Evolutionary conservation across 2,113 vertebrate genomes (phyloP), one percentile per base, ranked within the genome.

Genomic region (Chionis minor): DNA sequence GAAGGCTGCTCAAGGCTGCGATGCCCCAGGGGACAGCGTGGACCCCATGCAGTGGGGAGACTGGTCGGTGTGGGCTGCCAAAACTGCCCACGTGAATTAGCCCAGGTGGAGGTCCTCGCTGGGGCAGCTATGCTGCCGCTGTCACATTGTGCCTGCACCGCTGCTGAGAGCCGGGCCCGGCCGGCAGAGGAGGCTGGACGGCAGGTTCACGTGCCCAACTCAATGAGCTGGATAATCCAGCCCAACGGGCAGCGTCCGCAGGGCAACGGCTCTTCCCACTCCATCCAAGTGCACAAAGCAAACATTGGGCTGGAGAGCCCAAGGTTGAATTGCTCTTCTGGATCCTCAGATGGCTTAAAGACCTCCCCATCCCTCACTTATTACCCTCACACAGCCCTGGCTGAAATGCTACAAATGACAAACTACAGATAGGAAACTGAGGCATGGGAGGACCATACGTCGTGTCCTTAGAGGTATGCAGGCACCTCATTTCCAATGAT

Each of bases 111-210:
- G 38, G 40, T 73, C 35, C 26, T 33, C 2, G 0, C 24, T 44
- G 49, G 20, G 55, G 14, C 69, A 40, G 49, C 14, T 17, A 17
- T 0, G 6, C 20, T 85, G 45, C 5, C 51, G 59, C 44, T 61
- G 42, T 20, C 42, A 20, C 1, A 0, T 14, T 45, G 20, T 38
- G 49, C 70, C 44, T 28, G 30, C 56, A 26, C 51, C 1, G 2
- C 58, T 16, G 45, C 26, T 14, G 18, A 71, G 54, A 81, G 52
- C 32, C 2, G 15, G 86, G 51, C 30, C 9, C 47, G 35, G 19
- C 24, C 28, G 32, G 59, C 3, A 51, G 49, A 51, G 49, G 35
- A 33, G 22, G 35, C 8, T 30, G 32, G 19, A 8, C 3, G 22
- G 51, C 55, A 42, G 14, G 45, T 54, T 24, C 28, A 19, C 1